phyloP scores from a whole-genome alignment of 2,113 vertebrate genomes.

The Eonycteris spelaea region DNA sequence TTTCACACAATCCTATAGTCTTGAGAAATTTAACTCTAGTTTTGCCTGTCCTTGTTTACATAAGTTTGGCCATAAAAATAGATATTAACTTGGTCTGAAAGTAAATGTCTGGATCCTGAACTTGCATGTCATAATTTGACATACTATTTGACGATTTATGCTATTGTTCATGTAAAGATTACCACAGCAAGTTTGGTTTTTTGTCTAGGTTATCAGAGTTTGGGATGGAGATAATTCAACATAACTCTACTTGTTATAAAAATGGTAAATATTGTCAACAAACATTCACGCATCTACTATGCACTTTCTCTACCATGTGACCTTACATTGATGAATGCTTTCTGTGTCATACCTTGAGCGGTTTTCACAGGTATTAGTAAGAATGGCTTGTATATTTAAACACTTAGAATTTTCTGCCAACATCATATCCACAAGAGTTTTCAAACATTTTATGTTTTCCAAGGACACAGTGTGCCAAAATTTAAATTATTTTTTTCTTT shows the following conservation, averaged over 20 bases:
- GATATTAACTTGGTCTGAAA: neutral
- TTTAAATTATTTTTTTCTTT: neutral
- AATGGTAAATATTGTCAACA: neutral
- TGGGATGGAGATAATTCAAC: neutral
- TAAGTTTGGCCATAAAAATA: slow-evolving; percentile 20
- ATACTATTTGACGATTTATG: neutral
- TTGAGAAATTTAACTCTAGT: slow-evolving; percentile 11
- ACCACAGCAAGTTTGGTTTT: slow-evolving; percentile 30
- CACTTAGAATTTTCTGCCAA: slow-evolving; percentile 20
- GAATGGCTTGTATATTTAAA: neutral
- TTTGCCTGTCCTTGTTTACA: slow-evolving; percentile 25
- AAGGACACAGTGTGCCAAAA: neutral
- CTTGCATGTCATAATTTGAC: neutral
- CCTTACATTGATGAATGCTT: neutral
- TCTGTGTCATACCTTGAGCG: neutral
- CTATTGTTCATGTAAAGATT: neutral
- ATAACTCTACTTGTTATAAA: slow-evolving; percentile 5
- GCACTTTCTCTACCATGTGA: neutral
- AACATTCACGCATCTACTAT: neutral
- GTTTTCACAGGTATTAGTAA: neutral
- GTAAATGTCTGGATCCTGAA: neutral
- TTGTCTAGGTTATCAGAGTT: neutral
- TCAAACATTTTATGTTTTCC: slow-evolving; percentile 3
- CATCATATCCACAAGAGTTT: slow-evolving; percentile 13
- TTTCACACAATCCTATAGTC: neutral